These are phyloP conservation scores for Embiotoca jacksoni DNA, from an alignment of 2,113 vertebrate species.

Conservation along the genomic window DNA sequence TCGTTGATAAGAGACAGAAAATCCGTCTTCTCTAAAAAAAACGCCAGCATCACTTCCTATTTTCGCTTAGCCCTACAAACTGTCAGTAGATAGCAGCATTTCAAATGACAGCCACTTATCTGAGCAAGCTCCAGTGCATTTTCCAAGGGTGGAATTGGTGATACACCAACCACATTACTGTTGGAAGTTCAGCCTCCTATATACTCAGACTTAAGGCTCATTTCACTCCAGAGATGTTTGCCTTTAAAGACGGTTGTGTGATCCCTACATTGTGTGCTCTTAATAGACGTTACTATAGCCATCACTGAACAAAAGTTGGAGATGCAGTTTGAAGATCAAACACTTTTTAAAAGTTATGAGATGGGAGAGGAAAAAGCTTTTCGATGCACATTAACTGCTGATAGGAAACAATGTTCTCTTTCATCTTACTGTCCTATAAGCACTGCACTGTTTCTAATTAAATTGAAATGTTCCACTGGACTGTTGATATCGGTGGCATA, in stretches of 20 bases:
- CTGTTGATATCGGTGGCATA: conserved; percentile 47
- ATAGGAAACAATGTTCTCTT: conserved; percentile 27
- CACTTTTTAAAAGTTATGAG: background rate
- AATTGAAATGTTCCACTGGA: conserved; percentile 58
- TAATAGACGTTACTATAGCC: too few relatives aligned
- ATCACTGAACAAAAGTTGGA: background rate
- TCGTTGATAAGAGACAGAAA: conserved; percentile 72
- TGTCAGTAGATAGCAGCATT: conserved; percentile 79
- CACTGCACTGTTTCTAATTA: conserved; percentile 48
- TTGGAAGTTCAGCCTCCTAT: conserved; percentile 38
- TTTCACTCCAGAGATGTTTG: background rate
- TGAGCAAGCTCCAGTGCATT: conserved; percentile 72
- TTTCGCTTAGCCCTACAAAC: conserved; percentile 78
- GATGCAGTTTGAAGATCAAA: conserved; percentile 25
- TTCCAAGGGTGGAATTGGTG: conserved; percentile 53
- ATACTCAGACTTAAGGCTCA: conserved; percentile 31
- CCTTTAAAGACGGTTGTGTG: too few relatives aligned
- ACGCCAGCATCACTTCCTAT: conserved; percentile 63
- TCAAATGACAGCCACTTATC: conserved; percentile 83
- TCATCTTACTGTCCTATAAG: conserved; percentile 23
- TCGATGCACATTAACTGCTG: conserved; percentile 17
- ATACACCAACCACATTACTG: conserved; percentile 63
- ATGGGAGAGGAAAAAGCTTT: background rate
- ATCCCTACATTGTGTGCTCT: too few relatives aligned
- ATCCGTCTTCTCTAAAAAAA: conserved; percentile 59